Base-by-base conservation (phyloP, 2,113 vertebrate genomes). In the Marmota monax region DNA sequence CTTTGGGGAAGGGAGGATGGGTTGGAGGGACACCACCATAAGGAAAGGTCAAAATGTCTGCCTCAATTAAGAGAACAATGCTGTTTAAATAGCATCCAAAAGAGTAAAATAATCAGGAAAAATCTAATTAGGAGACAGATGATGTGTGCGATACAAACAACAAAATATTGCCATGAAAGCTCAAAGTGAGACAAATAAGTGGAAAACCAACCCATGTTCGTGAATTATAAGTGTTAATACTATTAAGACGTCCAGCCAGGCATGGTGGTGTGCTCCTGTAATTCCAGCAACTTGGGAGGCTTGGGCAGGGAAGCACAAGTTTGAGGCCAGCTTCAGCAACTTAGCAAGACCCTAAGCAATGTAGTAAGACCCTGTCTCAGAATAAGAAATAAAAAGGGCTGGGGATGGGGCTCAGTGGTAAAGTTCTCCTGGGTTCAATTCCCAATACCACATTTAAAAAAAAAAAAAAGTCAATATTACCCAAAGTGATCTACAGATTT, bases 11-110 rank as follows among this genome's bases (percentile, higher is more conserved):
- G 25, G 23, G 5, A 58, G 7, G 11, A 22, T 39, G 22, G 48
- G 85, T 89, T 9, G 32, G 39, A 93, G 51, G 34, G 34, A 34
- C 78, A 29, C 58, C 45, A 70, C 29, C 34, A 42, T n/a, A 10
- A 2, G 4, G 20, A 61, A 84, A 91, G 67, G 42, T 45, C 37
- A 79, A 96, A 37, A 45, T 76, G 10, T 72, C 83, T 87, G 58
- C 18, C 77, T 67, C 61, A 27, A 91, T 91, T 91, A 74, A 77
- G 88, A 92, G 90, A 96, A 94, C 73, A 92, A 69, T 92, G 95
- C 25, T 53, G 82, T 78, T 91, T 78, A 95, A 70, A 90, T 7
- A 39, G 3, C 16, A 27, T 84, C 65, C 80, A 78, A 90, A 93
- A 89, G 48, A 94, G 51, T 65, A 39, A 84, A 94, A 78, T 25